Base-by-base conservation (phyloP, 2,113 vertebrate genomes). In the Micromys minutus region DNA sequence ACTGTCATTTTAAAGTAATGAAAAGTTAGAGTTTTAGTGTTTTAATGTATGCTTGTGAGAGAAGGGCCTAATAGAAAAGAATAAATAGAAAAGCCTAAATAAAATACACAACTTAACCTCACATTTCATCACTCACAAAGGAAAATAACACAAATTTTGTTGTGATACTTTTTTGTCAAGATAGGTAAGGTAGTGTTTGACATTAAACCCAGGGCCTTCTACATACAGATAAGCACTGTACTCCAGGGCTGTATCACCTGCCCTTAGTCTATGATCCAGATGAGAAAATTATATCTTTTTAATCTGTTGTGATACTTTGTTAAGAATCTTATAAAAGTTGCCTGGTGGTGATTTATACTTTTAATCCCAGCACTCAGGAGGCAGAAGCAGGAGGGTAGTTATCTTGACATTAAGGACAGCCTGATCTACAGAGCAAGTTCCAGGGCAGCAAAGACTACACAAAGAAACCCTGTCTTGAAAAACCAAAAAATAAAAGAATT, bases 111-210 rank as follows among this genome's bases (percentile, higher is more conserved):
- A 76, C n/a, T 87, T 84, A 91, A 89, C 67, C 50, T 75, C 71
- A 85, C 93, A 67, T 24, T 93, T 22, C 31, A 87, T 71, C n/a
- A 59, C 26, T 90, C 71, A 57, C 65, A 87, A 93, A 89, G 39
- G 31, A 93, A 91, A 85, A 74, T 86, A 87, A 90, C 24, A 81
- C 63, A 71, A 50, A 17, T 75, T 94, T 90, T 90, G 22, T 95
- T 90, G 45, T 76, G 69, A 21, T 84, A 87, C 5, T 39, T 3
- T 84, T 65, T 94, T 93, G 29, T 84, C 31, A 4, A 7, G 89
- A 69, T 87, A 92, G 67, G 34, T 95, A 91, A 87, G 71, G 75
- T 84, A 7, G 39, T 63, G 7, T 63, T 84, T 13, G 4, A 13
- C 19, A 63, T 84, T 31, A 45, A 61, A 42, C n/a, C 24, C n/a